Base-by-base conservation (phyloP, 2,797 vertebrate genomes). In the Eulemur rubriventer region DNA sequence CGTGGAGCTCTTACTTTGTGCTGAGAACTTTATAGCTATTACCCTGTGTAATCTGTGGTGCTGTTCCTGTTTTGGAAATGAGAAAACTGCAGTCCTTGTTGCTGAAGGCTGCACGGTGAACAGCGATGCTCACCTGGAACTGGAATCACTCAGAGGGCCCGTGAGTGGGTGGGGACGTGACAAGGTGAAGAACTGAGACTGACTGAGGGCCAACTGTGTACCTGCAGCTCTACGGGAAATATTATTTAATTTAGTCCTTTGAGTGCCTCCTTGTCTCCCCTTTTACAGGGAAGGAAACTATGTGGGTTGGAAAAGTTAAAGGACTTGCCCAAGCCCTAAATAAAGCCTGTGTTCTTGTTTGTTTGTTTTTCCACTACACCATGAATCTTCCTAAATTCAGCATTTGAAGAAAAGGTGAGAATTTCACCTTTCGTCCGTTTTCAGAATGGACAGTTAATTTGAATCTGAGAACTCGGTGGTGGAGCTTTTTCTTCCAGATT, bases 31-130 rank as follows among this genome's bases (percentile, higher is more conserved):
- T 46, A 26, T 75, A 26, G 18, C 50, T 57, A 0, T 81, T 65
- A 11, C 3, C 20, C 59, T 61, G 5, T 90, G 75, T 57, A 59
- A 84, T 70, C 57, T 69, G 3, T 70, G 52, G 30, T 63, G 35
- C 30, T 11, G 3, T 63, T 50, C 72, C 55, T 48, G 80, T 88
- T 96, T 85, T 73, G 84, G 48, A 91, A 80, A 24, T 84, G 26
- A 91, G 81, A 63, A 90, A 83, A 73, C 41, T 46, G 75, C 84
- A 69, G n/a, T 33, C 35, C 9, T 86, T 96, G 88, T 63, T 41
- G 24, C 46, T 70, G 16, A 89, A 80, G 80, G 46, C 84, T 28
- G 9, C 35, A 33, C 4, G 35, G 72, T 61, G 63, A 95, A 67
- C 28, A 22, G 1, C 9, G 22, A 33, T 70, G n/a, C 78, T 76